Evolutionary conservation across 2,113 vertebrate genomes (phyloP).

Genomic region (Catagonus wagneri): DNA sequence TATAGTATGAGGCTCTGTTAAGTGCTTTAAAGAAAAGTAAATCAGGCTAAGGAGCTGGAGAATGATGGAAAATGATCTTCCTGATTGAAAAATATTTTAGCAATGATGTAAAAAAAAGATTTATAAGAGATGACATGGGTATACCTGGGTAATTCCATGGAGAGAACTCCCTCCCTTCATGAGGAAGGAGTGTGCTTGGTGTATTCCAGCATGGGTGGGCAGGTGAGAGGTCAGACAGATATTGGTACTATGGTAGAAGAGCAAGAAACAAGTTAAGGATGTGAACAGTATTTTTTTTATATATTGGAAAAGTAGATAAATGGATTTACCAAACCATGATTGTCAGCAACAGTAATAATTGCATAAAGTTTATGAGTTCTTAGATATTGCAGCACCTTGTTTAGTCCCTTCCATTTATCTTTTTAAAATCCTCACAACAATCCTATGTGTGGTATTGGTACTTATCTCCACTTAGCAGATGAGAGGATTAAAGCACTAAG

Average conservation of each 20-base stretch:
- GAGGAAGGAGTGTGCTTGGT: not conserved
- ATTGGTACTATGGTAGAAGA: not conserved
- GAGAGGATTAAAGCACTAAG: conserved; percentile 19
- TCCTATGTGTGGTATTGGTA: not conserved
- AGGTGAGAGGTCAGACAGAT: not conserved
- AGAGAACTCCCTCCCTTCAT: not conserved
- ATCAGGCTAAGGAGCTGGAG: not conserved
- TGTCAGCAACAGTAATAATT: not conserved
- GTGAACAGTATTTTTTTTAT: not conserved
- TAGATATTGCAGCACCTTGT: not conserved
- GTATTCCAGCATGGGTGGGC: not conserved
- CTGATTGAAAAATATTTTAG: not conserved
- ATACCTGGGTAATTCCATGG: not conserved
- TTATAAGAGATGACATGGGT: not conserved
- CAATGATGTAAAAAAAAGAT: not conserved
- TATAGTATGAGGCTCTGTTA: not conserved
- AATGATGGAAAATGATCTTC: not conserved
- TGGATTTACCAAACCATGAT: not conserved
- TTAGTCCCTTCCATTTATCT: not conserved
- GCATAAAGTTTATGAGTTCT: not conserved
- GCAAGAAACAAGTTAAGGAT: not conserved
- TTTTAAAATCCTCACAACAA: conserved; percentile 43
- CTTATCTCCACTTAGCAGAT: conserved; percentile 1
- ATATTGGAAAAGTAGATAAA: not conserved
- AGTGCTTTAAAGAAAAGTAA: conserved; percentile 18